A percentile compares a stretch with the other conserved stretches of the same genome.
These are phyloP conservation scores for Aquatica leii DNA, from an alignment of 2,888 invertebrate genomes.

Conservation along the genomic window DNA sequence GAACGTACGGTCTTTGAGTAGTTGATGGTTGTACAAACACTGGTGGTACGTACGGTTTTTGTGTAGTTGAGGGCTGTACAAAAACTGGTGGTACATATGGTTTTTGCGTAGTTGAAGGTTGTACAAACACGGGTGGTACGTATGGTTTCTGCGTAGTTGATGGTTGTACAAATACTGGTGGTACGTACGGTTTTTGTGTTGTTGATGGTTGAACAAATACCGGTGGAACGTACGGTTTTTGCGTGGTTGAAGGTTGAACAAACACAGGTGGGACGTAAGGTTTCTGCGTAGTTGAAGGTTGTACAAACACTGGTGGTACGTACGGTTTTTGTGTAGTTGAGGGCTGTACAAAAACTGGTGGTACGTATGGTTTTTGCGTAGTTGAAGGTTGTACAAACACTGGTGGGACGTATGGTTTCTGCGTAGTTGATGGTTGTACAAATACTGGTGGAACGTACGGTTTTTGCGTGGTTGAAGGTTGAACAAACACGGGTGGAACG, in stretches of 20 bases:
- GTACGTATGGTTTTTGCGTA: not conserved
- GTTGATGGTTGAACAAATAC: no score
- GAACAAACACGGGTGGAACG: not conserved
- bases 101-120: not conserved
- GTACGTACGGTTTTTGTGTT: constrained; percentile 7
- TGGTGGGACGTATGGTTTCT: not conserved
- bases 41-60: not conserved
- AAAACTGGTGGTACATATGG: constrained; percentile 1
- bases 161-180: not conserved
- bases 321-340: not conserved
- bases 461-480: not conserved
- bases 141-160: constrained; percentile 3
- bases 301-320: not conserved
- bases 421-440: not conserved
- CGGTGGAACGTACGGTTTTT: no score
- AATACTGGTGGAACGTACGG: not conserved
- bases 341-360: not conserved
- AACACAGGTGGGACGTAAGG: no score
- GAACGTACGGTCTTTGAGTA: not conserved
- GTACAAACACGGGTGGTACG: not conserved
- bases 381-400: not conserved
- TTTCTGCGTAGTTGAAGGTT: not conserved
- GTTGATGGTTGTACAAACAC: constrained; percentile 4
- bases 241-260: no score
- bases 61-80: not conserved